Evolutionary conservation across 2,888 invertebrate genomes (phyloP).

Genomic region (Caenorhabditis panamensis): DNA sequence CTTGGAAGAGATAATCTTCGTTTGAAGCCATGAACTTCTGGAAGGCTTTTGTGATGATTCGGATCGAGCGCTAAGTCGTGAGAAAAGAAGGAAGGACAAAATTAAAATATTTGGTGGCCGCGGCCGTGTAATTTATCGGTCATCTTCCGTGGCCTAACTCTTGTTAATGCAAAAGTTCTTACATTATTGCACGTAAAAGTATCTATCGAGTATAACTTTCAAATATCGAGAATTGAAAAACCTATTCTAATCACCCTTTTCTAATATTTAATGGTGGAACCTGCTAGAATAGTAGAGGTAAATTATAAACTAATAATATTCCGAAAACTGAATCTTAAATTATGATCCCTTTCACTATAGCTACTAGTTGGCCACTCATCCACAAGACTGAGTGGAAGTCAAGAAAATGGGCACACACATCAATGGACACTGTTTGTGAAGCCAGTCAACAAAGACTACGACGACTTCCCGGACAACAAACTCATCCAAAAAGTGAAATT

Average conservation of each 20-base stretch:
- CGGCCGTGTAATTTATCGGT: background rate
- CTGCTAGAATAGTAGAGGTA: conserved; percentile 12
- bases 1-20: conserved; percentile 51
- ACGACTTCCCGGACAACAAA: conserved; percentile 46
- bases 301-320: too few relatives aligned
- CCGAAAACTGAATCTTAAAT: too few relatives aligned
- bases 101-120: background rate
- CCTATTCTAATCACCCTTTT: background rate
- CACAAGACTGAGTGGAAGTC: background rate
- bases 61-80: too few relatives aligned
- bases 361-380: conserved; percentile 54
- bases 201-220: too few relatives aligned
- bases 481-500: conserved; percentile 59
- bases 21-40: conserved; percentile 25
- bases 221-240: too few relatives aligned
- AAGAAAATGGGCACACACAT: conserved; percentile 42
- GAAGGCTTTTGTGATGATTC: too few relatives aligned
- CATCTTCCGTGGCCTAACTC: background rate
- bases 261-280: background rate
- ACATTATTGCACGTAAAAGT: conserved; percentile 7
- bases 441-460: conserved; percentile 51
- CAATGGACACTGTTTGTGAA: conserved; percentile 57
- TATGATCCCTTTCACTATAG: conserved; percentile 27
- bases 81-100: background rate
- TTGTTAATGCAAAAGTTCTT: background rate